These are phyloP conservation scores for Gobio occitaniae DNA, from an alignment of 2,797 vertebrate species.

Conservation along the genomic window DNA sequence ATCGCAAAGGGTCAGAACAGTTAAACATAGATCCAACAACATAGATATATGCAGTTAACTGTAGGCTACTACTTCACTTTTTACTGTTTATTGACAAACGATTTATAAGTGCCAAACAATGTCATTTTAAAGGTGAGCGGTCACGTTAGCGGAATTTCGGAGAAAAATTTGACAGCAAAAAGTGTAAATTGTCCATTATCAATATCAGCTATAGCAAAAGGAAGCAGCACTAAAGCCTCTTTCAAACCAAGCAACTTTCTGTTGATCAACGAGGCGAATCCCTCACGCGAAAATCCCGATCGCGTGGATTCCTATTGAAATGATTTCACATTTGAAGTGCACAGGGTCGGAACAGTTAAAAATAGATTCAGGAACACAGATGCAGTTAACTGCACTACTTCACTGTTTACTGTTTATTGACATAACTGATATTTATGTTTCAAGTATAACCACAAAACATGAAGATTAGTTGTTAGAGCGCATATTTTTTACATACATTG, in stretches of 20 bases:
- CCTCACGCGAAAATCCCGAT: background rate
- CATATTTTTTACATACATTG: too few species aligned
- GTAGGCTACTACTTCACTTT: background rate
- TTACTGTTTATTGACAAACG: background rate
- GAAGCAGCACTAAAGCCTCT: background rate
- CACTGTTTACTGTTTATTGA: background rate
- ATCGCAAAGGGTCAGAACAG: too few species aligned
- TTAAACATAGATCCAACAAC: background rate
- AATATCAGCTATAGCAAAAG: background rate
- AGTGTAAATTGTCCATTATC: too few species aligned
- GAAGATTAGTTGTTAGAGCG: background rate
- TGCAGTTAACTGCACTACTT: background rate
- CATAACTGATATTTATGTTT: background rate
- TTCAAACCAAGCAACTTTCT: background rate
- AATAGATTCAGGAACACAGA: background rate
- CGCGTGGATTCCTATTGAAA: background rate
- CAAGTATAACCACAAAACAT: too few species aligned
- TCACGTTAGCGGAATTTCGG: background rate
- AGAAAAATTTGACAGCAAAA: background rate
- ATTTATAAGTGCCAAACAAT: too few species aligned
- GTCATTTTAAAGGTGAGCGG: too few species aligned
- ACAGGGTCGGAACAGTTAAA: background rate
- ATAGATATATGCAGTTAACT: background rate
- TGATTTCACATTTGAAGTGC: too few species aligned
- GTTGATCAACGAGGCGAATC: background rate